These are phyloP conservation scores for Haliaeetus leucogaster DNA, from an alignment of 2,113 vertebrate species.

Conservation along the genomic window DNA sequence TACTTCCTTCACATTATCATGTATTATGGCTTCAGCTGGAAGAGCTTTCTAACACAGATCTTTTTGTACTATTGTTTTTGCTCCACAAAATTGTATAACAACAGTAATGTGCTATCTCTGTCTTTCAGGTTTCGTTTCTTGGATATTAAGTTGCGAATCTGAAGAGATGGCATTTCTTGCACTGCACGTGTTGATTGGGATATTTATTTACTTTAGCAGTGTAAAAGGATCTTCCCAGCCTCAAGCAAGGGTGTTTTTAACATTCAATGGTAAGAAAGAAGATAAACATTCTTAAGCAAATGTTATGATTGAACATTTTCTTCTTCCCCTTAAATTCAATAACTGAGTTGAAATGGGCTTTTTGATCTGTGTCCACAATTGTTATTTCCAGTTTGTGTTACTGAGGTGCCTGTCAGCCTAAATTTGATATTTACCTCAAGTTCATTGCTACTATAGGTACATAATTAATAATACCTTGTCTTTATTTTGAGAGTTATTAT, in stretches of 20 bases:
- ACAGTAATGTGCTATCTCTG: constrained; percentile 20
- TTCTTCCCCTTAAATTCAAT: neutral
- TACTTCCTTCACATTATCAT: constrained; percentile 5
- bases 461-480: neutral
- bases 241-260: constrained; percentile 79
- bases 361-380: neutral
- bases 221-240: constrained; percentile 76
- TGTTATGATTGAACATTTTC: constrained; percentile 29
- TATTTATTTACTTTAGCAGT: constrained; percentile 68
- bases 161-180: constrained; percentile 72
- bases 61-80: neutral
- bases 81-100: neutral
- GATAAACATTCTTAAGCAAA: constrained; percentile 53
- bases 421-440: neutral
- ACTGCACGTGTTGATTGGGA: constrained; percentile 62
- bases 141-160: constrained; percentile 62
- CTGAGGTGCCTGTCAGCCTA: neutral
- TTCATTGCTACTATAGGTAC: neutral
- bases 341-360: neutral
- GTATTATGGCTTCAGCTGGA: neutral
- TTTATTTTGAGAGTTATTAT: neutral
- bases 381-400: neutral
- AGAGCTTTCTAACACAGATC: neutral
- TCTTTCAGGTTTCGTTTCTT: constrained; percentile 62
- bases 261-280: constrained; percentile 79